These are phyloP conservation scores for Coremacera marginata DNA, from an alignment of 2,888 invertebrate genomes.

Conservation along the genomic window DNA sequence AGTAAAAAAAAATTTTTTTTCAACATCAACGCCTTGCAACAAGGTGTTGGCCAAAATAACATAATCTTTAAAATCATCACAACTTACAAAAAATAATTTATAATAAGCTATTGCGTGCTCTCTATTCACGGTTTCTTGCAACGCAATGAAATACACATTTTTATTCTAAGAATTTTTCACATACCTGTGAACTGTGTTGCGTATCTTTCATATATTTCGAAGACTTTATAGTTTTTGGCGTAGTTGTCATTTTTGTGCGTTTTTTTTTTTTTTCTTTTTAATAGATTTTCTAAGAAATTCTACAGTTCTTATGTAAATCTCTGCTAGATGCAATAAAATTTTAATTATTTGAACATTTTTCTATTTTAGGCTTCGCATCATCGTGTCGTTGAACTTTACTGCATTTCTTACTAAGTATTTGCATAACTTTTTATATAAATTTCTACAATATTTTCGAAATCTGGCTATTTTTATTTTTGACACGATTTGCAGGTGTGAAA, in stretches of 20 bases:
- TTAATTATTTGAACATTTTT: not conserved
- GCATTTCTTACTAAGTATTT: not conserved
- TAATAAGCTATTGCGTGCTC: too few relatives aligned
- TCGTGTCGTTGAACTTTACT: constrained; percentile 23
- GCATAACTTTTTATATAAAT: not conserved
- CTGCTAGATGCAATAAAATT: constrained; percentile 16
- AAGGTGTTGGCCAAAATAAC: too few relatives aligned
- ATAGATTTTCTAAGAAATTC: not conserved
- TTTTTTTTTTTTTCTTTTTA: not conserved
- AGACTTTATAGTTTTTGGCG: not conserved
- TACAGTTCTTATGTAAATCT: not conserved
- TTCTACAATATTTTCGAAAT: not conserved
- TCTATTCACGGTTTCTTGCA: too few relatives aligned
- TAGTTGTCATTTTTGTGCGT: not conserved
- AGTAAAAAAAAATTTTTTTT: too few relatives aligned
- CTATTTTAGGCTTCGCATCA: constrained; percentile 14
- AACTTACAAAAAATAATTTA: too few relatives aligned
- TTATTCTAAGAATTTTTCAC: too few relatives aligned
- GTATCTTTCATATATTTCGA: not conserved
- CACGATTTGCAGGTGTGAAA: not conserved
- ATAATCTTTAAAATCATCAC: too few relatives aligned
- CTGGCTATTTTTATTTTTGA: not conserved
- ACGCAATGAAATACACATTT: too few relatives aligned
- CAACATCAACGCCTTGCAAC: too few relatives aligned
- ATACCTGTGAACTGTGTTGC: too few relatives aligned